phyloP scores from a whole-genome alignment of 1,140 invertebrate genomes.

The Hycleus cichorii region DNA sequence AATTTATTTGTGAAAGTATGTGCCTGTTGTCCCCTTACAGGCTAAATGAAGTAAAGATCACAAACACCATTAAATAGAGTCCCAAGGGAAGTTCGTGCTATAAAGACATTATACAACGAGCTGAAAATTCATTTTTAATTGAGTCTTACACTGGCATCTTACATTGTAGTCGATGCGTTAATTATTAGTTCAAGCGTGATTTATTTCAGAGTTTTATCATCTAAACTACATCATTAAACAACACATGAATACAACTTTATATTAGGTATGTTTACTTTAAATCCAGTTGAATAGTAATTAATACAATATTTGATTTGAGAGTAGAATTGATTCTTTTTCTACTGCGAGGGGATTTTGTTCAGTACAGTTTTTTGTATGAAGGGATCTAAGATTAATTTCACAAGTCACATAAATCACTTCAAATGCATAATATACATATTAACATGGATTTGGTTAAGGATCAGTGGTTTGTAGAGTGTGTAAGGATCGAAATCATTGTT shows the following conservation, averaged over 20 bases:
- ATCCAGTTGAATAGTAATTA: not conserved
- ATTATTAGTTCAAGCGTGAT: conserved; percentile 10
- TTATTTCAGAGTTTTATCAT: conserved; percentile 7
- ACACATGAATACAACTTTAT: not conserved
- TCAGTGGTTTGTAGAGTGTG: conserved; percentile 25
- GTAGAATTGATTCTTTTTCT: not conserved
- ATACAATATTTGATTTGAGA: too few relatives aligned
- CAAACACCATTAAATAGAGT: too few relatives aligned
- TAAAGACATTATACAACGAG: conserved; percentile 8
- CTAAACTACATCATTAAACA: not conserved
- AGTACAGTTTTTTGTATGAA: too few relatives aligned
- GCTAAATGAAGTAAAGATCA: too few relatives aligned
- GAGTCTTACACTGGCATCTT: conserved; percentile 5
- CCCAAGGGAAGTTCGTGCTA: conserved; percentile 2
- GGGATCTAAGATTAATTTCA: conserved; percentile 21
- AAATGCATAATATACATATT: conserved; percentile 27
- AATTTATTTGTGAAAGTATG: too few relatives aligned
- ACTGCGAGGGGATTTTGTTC: not conserved
- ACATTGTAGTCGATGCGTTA: conserved; percentile 8
- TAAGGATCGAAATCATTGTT: conserved; percentile 20
- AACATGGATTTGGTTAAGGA: conserved; percentile 30
- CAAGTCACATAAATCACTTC: conserved; percentile 26
- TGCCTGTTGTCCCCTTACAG: too few relatives aligned
- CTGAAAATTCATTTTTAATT: conserved; percentile 14
- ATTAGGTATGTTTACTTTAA: conserved; percentile 4